These are phyloP conservation scores for Eudorcas thomsonii DNA, from an alignment of 2,113 vertebrate genomes.

Conservation along the genomic window DNA sequence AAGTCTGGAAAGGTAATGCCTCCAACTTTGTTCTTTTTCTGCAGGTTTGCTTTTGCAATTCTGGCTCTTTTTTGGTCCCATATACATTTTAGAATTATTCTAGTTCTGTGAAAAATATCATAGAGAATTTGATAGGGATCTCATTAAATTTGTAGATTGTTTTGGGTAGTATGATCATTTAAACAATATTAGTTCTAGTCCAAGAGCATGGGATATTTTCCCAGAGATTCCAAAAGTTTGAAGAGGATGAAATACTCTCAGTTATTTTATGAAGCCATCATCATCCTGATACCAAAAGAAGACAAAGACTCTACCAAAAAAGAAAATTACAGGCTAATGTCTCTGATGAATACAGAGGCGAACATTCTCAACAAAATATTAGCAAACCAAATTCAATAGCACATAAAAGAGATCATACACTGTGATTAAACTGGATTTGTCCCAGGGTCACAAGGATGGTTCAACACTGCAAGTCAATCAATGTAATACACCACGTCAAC, in stretches of 20 bases:
- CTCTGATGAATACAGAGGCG: neutral
- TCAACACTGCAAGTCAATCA: neutral
- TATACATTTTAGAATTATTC: neutral
- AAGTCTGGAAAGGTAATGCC: neutral
- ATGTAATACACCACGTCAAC: neutral
- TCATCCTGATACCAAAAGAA: neutral
- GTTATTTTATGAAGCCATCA: neutral
- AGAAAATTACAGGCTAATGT: neutral
- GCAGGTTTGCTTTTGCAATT: neutral
- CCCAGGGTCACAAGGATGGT: neutral
- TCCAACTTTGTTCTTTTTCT: neutral
- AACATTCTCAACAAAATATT: neutral
- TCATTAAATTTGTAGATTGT: neutral
- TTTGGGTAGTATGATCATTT: neutral
- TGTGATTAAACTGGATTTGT: neutral
- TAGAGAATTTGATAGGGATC: neutral
- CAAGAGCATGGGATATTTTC: neutral
- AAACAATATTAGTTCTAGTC: neutral
- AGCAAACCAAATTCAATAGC: neutral
- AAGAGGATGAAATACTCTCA: neutral
- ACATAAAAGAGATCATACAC: neutral
- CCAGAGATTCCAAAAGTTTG: neutral
- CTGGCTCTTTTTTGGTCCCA: neutral
- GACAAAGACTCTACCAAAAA: neutral
- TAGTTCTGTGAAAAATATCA: neutral